Base-by-base conservation (phyloP, 2,888 invertebrate species). In the Bhutanitis thaidina region DNA sequence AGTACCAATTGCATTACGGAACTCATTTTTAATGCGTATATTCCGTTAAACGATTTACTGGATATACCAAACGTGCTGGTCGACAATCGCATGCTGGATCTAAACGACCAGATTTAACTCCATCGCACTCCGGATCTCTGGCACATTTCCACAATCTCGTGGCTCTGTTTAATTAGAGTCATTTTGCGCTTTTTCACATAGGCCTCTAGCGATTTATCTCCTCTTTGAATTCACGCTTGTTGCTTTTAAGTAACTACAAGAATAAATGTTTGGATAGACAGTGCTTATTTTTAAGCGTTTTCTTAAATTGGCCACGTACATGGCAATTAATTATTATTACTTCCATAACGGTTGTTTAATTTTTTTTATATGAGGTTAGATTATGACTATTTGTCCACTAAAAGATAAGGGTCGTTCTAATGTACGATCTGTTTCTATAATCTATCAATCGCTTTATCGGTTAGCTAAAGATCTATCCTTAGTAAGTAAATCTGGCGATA, bases 61-160 rank as follows among this genome's bases (percentile, higher is more conserved):
- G 41, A 12, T 16, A 30, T 44, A 45, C 43, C 20, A 37, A 37
- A 30, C n/a, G 7, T 12, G 29, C n/a, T 27, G 16, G 13, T 15
- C 38, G 27, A 43, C 56, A 49, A 56, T 53, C 62, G 57, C 59
- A 61, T 61, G 60, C 45, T 32, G 47, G 57, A 69, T 71, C 70
- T 65, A 60, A 63, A 62, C 61, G 58, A 60, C 59, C 59, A 60
- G 59, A 62, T 60, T 62, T 65, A 62, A 62, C 60, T 48, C 32
- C 48, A 46, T 52, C 56, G 49, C 53, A 9, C 35, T 38, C 36
- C 62, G 65, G 64, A 76, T 79, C 73, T 79, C 60, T 75, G 80
- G 75, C 80, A 69, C 67, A 69, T 68, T 67, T 74, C 74, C 72
- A 72, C 57, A 32, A 49, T 30, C 41, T 36, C 38, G 27, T 13